A percentile compares a stretch with the other conserved stretches of the same genome.
Conservation (phyloP, 2,888 invertebrate genomes). For the Chrysina gloriosa region DNA sequence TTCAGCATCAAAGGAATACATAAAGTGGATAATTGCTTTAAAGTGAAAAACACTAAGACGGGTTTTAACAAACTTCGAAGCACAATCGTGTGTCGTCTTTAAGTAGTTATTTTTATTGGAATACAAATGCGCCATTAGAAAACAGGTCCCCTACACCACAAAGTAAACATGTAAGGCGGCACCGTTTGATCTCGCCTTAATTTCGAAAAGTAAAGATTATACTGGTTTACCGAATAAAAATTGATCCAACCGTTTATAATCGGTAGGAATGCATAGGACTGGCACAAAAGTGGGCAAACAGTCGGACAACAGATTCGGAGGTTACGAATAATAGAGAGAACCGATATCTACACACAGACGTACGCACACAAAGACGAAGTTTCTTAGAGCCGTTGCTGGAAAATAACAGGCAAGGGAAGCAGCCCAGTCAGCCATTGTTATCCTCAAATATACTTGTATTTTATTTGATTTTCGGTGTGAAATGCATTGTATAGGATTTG, state of each 20-base stretch:
- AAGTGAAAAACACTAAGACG: background rate
- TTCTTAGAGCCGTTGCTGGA: slow-evolving; percentile 44
- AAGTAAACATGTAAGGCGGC: slow-evolving; percentile 40
- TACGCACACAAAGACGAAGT: slow-evolving; percentile 28
- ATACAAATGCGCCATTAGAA: slow-evolving; percentile 34
- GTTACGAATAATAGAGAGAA: slow-evolving; percentile 41
- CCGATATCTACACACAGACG: background rate
- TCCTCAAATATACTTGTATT: slow-evolving; percentile 46
- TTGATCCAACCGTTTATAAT: slow-evolving; percentile 48
- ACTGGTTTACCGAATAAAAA: slow-evolving; percentile 38
- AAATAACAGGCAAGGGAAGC: slow-evolving; percentile 41
- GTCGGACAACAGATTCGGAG: slow-evolving; percentile 46
- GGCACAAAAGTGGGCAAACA: slow-evolving; percentile 47
- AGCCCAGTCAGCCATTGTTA: slow-evolving; percentile 45
- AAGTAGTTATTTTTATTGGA: slow-evolving; percentile 38
- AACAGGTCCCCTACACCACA: slow-evolving; percentile 25
- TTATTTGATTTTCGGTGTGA: slow-evolving; percentile 47
- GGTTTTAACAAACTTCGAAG: background rate
- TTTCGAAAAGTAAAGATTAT: slow-evolving; percentile 41
- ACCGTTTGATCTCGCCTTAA: slow-evolving; percentile 38
- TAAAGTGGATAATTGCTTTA: no score
- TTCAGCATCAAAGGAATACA: no score
- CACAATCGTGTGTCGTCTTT: slow-evolving; percentile 8
- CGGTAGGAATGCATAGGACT: slow-evolving; percentile 42
- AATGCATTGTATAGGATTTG: slow-evolving; percentile 40